Evolutionary conservation across 2,888 invertebrate species (phyloP).

Genomic region (Opisthograptis luteolata): DNA sequence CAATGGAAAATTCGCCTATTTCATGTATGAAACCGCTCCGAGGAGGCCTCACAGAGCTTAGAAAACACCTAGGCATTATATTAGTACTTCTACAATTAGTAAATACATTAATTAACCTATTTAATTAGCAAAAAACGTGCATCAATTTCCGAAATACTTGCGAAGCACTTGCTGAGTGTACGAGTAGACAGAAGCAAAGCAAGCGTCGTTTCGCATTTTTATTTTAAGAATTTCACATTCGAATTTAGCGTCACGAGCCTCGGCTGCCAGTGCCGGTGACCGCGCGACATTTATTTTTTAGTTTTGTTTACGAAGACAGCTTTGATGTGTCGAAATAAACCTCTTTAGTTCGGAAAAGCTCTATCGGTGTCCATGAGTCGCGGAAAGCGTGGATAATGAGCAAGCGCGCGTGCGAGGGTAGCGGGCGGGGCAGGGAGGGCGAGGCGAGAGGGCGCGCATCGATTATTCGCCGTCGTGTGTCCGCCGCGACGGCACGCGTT

Average conservation of each 20-base stretch:
- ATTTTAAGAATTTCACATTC: conserved; percentile 68
- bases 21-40: conserved; percentile 64
- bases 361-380: conserved; percentile 47
- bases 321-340: conserved; percentile 47
- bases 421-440: conserved; percentile 44
- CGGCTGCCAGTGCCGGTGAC: conserved; percentile 55
- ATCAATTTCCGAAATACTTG: conserved; percentile 56
- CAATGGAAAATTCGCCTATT: conserved; percentile 51
- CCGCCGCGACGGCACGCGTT: conserved; percentile 59
- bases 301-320: conserved; percentile 48
- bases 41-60: conserved; percentile 63
- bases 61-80: conserved; percentile 74
- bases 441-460: conserved; percentile 63
- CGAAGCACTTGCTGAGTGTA: conserved; percentile 73
- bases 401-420: conserved; percentile 60
- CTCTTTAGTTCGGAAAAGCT: conserved; percentile 60
- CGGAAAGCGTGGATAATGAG: conserved; percentile 70
- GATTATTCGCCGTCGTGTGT: conserved; percentile 75
- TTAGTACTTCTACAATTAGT: conserved; percentile 28
- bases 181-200: conserved; percentile 72
- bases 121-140: conserved; percentile 27
- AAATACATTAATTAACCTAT: conserved; percentile 14
- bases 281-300: conserved; percentile 42
- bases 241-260: conserved; percentile 50
- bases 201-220: conserved; percentile 62